Percentiles rank a stretch among this genome's conserved stretches.
phyloP scores from a whole-genome alignment of 92 coral and sea anemone genomes.

The Epizoanthus illoricatus region DNA sequence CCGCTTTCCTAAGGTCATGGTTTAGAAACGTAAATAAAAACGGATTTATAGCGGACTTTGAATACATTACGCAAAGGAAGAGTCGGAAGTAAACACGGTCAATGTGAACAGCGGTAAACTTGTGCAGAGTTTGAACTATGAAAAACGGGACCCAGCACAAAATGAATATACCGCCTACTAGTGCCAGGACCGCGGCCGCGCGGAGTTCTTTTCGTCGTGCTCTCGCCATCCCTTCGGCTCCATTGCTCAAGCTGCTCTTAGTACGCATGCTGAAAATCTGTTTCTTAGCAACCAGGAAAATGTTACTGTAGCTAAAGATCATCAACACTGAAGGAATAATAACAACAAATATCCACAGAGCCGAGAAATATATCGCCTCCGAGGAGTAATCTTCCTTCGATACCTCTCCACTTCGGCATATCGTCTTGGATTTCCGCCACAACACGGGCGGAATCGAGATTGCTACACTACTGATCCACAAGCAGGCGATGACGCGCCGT shows the following conservation, averaged over 20 bases:
- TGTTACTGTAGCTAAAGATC: conserved; percentile 79
- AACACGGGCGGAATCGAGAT: conserved; percentile 83
- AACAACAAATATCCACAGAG: conserved; percentile 88
- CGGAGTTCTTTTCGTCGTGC: conserved; percentile 79
- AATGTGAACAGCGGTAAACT: conserved; percentile 68
- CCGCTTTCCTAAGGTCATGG: conserved; percentile 74
- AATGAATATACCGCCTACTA: conserved; percentile 88
- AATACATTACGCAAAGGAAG: conserved; percentile 86
- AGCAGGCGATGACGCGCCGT: conserved; percentile 68
- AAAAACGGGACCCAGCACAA: conserved; percentile 95
- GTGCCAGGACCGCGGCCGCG: conserved; percentile 87
- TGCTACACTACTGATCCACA: conserved; percentile 81
- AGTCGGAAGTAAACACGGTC: conserved; percentile 67
- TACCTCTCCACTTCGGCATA: conserved; percentile 89
- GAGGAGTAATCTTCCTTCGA: conserved; percentile 69
- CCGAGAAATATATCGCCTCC: conserved; percentile 74
- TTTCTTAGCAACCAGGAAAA: conserved; percentile 71
- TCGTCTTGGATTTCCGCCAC: conserved; percentile 85
- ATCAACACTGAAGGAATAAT: conserved; percentile 79
- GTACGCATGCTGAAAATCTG: conserved; percentile 78
- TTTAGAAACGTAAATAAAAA: conserved; percentile 73
- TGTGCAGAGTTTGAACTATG: conserved; percentile 80
- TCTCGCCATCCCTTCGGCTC: conserved; percentile 43
- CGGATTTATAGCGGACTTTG: conserved; percentile 93
- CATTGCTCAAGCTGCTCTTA: conserved; percentile 33